Evolutionary conservation across 1,140 invertebrate genomes (phyloP).

Genomic region (Drosophila pachea): DNA sequence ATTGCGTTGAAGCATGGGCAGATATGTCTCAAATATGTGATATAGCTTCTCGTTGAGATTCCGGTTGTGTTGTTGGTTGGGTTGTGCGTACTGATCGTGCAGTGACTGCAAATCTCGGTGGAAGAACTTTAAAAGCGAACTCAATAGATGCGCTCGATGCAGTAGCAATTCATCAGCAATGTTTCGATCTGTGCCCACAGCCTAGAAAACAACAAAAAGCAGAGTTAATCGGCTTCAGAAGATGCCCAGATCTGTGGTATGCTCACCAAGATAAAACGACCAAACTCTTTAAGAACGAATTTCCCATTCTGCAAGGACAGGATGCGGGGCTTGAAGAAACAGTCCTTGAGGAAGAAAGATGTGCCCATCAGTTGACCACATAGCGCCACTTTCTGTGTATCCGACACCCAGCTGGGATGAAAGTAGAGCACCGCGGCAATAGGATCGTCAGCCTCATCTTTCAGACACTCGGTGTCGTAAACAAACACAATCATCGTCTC

Average conservation of each 20-base stretch:
- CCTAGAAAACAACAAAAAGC: constrained; percentile 80
- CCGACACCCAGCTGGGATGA: constrained; percentile 91
- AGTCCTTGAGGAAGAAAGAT: constrained; percentile 86
- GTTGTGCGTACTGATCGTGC: constrained; percentile 80
- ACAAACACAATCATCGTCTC: constrained; percentile 94
- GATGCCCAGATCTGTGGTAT: background rate
- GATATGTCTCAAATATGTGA: constrained; percentile 90
- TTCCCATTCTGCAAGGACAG: constrained; percentile 90
- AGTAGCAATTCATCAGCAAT: constrained; percentile 89
- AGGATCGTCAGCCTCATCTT: constrained; percentile 90
- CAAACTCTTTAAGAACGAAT: constrained; percentile 88
- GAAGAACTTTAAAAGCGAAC: constrained; percentile 87
- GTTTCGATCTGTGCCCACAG: constrained; percentile 90
- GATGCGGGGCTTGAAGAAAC: constrained; percentile 86
- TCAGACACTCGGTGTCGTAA: constrained; percentile 88
- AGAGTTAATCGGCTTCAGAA: background rate
- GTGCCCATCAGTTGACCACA: constrained; percentile 91
- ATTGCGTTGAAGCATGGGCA: constrained; percentile 88
- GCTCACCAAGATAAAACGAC: constrained; percentile 86
- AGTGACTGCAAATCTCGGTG: constrained; percentile 87
- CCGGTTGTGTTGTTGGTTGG: constrained; percentile 77
- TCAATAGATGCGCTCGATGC: constrained; percentile 85
- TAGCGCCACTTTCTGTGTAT: constrained; percentile 87
- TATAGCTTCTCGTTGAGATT: constrained; percentile 88
- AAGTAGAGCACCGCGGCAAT: constrained; percentile 92